Percentiles rank a stretch among this genome's conserved stretches.
These are phyloP conservation scores for Phrixothrix hirtus DNA, from an alignment of 2,888 invertebrate genomes.

Conservation along the genomic window DNA sequence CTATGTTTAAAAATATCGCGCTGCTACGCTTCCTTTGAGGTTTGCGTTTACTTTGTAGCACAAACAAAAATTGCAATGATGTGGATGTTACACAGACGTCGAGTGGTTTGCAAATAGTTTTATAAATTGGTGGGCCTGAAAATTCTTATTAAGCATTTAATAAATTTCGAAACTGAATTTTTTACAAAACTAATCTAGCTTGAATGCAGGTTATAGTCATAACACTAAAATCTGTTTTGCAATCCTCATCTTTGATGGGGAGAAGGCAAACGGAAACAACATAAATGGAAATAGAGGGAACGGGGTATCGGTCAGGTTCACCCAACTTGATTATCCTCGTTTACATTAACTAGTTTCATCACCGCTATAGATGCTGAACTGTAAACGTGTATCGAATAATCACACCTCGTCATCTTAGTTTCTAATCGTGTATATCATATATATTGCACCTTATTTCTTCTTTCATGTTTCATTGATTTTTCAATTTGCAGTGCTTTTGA, in stretches of 20 bases:
- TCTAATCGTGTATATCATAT: constrained; percentile 1
- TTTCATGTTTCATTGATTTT: constrained; percentile 12
- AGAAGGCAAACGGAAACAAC: constrained; percentile 13
- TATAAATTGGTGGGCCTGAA: too few relatives aligned
- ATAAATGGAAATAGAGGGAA: constrained; percentile 15
- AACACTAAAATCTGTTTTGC: constrained; percentile 2
- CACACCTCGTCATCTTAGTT: constrained; percentile 4
- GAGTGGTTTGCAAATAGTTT: too few relatives aligned
- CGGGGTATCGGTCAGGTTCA: constrained; percentile 8
- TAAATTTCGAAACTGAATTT: too few relatives aligned
- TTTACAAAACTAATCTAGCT: background rate
- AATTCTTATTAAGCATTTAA: too few relatives aligned
- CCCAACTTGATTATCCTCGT: constrained; percentile 15
- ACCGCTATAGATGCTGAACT: constrained; percentile 12
- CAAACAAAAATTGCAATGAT: too few relatives aligned
- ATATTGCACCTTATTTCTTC: constrained; percentile 3
- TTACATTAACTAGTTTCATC: constrained; percentile 16
- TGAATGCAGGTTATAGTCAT: background rate
- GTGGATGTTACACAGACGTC: too few relatives aligned
- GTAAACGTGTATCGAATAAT: constrained; percentile 13
- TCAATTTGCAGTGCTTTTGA: constrained; percentile 2
- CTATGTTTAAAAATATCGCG: too few relatives aligned
- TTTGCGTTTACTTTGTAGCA: too few relatives aligned
- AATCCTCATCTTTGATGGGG: background rate
- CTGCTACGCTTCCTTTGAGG: too few relatives aligned